Conservation (phyloP, 2,888 invertebrate genomes). For the Clivina fossor region DNA sequence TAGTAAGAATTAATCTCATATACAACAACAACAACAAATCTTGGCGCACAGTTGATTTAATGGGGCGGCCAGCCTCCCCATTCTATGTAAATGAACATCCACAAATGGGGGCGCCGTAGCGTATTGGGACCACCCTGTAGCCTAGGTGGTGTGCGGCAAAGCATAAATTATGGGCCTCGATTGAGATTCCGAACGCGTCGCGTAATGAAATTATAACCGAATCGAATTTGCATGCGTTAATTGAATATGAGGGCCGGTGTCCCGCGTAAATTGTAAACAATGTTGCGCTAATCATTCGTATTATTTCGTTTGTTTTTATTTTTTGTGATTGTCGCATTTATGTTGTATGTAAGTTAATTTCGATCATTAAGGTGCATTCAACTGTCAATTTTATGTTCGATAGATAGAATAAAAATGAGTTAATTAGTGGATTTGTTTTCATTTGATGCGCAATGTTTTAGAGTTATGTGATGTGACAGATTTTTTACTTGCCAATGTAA, state of each 20-base stretch:
- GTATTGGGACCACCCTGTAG: slow-evolving; percentile 27
- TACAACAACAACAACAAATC: no score
- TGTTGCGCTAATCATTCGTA: slow-evolving; percentile 7
- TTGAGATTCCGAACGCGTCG: slow-evolving; percentile 13
- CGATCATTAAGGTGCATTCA: slow-evolving; percentile 5
- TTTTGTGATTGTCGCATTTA: not conserved
- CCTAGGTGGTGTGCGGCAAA: no score
- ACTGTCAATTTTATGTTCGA: slow-evolving; percentile 6
- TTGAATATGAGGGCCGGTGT: no score
- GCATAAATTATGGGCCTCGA: slow-evolving; percentile 25
- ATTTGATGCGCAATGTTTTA: no score
- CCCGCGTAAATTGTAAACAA: slow-evolving; percentile 8
- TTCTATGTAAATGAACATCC: slow-evolving; percentile 27
- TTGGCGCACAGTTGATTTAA: slow-evolving; percentile 22
- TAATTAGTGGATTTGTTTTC: no score
- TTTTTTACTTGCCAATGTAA: no score
- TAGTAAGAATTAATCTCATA: no score
- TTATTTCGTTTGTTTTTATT: slow-evolving; percentile 5
- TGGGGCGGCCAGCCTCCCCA: slow-evolving; percentile 18
- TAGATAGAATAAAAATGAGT: no score
- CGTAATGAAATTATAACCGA: slow-evolving; percentile 25
- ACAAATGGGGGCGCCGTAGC: no score
- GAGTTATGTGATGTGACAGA: no score
- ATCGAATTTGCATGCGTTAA: slow-evolving; percentile 25
- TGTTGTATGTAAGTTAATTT: no score